These are phyloP conservation scores for Monoplex corrugatus DNA, from an alignment of 2,888 invertebrate genomes.

Conservation along the genomic window DNA sequence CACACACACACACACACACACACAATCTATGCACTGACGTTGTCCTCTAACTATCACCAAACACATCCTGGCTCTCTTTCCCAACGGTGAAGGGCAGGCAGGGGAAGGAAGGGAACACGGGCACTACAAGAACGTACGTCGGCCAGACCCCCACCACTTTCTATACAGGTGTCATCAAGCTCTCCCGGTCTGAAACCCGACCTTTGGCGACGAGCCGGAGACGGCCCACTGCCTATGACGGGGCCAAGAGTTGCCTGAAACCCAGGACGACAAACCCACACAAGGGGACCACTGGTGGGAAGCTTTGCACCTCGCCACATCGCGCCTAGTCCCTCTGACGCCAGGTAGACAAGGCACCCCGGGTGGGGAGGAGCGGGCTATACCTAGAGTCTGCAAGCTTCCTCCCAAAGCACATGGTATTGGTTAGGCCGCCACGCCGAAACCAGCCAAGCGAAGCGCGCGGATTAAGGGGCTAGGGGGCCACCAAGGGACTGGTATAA, in stretches of 20 bases:
- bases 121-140: background rate
- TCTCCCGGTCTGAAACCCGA: slow-evolving; percentile 39
- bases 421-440: slow-evolving; percentile 20
- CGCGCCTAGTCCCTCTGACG: slow-evolving; percentile 43
- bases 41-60: too few relatives aligned
- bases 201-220: background rate
- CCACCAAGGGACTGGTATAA: slow-evolving; percentile 43
- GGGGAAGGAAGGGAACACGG: background rate
- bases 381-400: background rate
- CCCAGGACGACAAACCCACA: background rate
- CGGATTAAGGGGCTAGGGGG: slow-evolving; percentile 19
- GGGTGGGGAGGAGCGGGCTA: slow-evolving; percentile 17
- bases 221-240: background rate
- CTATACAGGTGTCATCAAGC: slow-evolving; percentile 48
- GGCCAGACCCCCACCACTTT: slow-evolving; percentile 12
- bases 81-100: background rate
- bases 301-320: slow-evolving; percentile 43
- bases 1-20: background rate
- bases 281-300: background rate
- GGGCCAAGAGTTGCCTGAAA: background rate
- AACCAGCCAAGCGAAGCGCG: slow-evolving; percentile 37
- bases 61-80: background rate
- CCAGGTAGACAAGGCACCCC: slow-evolving; percentile 45
- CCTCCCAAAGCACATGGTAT: slow-evolving; percentile 15
- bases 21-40: too few relatives aligned